Evolutionary conservation across 2,888 invertebrate species (phyloP).

Genomic region (Anarsia innoxiella): DNA sequence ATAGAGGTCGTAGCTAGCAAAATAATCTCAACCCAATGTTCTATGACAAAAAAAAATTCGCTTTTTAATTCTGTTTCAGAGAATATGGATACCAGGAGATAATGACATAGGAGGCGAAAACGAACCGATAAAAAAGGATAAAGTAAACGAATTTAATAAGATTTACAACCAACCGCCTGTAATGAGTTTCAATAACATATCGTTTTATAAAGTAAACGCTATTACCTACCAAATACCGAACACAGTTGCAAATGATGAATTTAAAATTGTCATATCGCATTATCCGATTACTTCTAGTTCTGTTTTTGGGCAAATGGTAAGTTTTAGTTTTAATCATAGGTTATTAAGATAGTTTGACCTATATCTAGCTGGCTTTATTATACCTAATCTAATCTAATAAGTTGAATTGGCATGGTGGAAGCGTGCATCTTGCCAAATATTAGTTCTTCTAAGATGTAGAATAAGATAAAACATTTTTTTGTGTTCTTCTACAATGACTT

Average conservation of each 20-base stretch:
- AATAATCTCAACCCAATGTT: too few species aligned
- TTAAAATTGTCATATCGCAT: constrained; percentile 83
- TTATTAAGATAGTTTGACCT: too few species aligned
- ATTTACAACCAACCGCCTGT: constrained; percentile 83
- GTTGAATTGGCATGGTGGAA: too few species aligned
- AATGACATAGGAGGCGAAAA: constrained; percentile 98
- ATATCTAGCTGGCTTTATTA: too few species aligned
- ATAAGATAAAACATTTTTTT: too few species aligned
- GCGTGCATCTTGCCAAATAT: too few species aligned
- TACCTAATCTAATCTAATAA: too few species aligned
- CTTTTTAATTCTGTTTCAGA: constrained; percentile 73
- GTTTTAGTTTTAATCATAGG: too few species aligned
- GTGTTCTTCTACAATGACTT: too few species aligned
- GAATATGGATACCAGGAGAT: constrained; percentile 94
- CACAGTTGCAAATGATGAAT: constrained; percentile 52
- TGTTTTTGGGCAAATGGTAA: constrained; percentile 58
- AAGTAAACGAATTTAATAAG: constrained; percentile 82
- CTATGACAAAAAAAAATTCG: neutral
- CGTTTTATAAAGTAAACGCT: constrained; percentile 84
- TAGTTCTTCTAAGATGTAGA: too few species aligned
- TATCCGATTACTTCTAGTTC: constrained; percentile 73
- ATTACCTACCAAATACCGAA: constrained; percentile 60
- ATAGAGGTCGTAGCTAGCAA: too few species aligned
- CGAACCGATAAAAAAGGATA: constrained; percentile 80
- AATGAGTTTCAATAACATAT: constrained; percentile 75